A percentile compares a stretch with the other conserved stretches of the same genome.
These are phyloP conservation scores for Noctua fimbriata DNA, from an alignment of 2,888 invertebrate genomes.

Conservation along the genomic window DNA sequence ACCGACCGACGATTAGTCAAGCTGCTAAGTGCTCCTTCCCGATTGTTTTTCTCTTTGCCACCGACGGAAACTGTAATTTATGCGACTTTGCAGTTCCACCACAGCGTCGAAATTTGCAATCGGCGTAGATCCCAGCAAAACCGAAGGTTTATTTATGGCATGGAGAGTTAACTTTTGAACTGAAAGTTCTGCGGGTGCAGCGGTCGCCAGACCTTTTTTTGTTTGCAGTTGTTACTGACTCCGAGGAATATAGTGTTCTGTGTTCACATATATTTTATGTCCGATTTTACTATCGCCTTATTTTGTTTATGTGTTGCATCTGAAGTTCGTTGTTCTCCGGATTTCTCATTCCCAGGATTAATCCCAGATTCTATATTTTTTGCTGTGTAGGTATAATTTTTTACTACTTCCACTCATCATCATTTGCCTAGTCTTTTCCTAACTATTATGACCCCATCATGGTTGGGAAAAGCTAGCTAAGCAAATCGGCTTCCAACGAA, in stretches of 20 bases:
- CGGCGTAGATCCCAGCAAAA: conserved; percentile 87
- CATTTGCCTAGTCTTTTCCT: not conserved
- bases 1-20: conserved; percentile 88
- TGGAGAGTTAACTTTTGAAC: conserved; percentile 86
- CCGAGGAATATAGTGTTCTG: conserved; percentile 77
- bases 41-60: conserved; percentile 88
- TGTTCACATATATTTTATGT: conserved; percentile 76
- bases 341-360: conserved; percentile 37
- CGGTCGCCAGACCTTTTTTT: conserved; percentile 83
- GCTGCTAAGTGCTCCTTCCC: conserved; percentile 88
- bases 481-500: not conserved
- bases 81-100: conserved; percentile 89
- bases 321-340: conserved; percentile 63
- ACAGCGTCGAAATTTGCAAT: conserved; percentile 87
- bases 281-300: conserved; percentile 65
- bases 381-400: not conserved
- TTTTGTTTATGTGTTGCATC: conserved; percentile 67
- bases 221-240: conserved; percentile 78
- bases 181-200: conserved; percentile 86
- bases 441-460: too few relatives aligned
- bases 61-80: conserved; percentile 88
- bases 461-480: too few relatives aligned
- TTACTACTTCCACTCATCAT: not conserved
- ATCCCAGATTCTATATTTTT: not conserved
- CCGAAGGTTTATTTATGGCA: conserved; percentile 90